phyloP scores from a whole-genome alignment of 64 coral and sea anemone genomes.

The Acropora yongei region DNA sequence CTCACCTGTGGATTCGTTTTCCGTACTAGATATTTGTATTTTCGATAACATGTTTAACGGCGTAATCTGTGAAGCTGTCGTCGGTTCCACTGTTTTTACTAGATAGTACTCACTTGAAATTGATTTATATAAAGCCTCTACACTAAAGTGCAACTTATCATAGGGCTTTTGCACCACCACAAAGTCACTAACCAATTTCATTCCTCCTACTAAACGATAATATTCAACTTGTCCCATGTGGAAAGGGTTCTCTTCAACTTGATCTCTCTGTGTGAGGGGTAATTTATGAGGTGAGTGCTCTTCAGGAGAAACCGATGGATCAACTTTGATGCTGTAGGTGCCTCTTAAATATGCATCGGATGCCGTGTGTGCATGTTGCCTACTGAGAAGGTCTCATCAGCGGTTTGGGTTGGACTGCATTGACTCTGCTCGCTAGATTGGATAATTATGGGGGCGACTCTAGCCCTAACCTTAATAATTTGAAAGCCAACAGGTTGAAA shows the following conservation, averaged over 20 bases:
- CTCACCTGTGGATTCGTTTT: too few relatives aligned
- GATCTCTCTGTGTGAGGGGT: background rate
- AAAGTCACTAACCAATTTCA: background rate
- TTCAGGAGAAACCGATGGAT: background rate
- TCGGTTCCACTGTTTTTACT: too few relatives aligned
- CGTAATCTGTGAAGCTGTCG: too few relatives aligned
- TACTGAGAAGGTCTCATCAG: background rate
- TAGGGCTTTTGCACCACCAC: background rate
- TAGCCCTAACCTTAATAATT: background rate
- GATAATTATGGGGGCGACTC: background rate
- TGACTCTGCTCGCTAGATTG: background rate
- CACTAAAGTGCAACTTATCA: too few relatives aligned
- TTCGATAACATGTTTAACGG: too few relatives aligned
- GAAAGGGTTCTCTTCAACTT: background rate
- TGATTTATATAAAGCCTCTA: too few relatives aligned
- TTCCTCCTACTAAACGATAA: background rate
- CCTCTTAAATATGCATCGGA: background rate
- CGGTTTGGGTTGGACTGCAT: background rate
- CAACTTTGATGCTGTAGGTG: background rate
- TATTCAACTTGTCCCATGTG: background rate
- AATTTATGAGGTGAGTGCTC: background rate
- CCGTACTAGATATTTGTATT: too few relatives aligned
- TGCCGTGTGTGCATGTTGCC: background rate
- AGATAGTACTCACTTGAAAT: too few relatives aligned
- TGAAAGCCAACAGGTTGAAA: background rate